These are phyloP conservation scores for Drosophila tropicalis DNA, from an alignment of 1,140 invertebrate genomes.

Conservation along the genomic window DNA sequence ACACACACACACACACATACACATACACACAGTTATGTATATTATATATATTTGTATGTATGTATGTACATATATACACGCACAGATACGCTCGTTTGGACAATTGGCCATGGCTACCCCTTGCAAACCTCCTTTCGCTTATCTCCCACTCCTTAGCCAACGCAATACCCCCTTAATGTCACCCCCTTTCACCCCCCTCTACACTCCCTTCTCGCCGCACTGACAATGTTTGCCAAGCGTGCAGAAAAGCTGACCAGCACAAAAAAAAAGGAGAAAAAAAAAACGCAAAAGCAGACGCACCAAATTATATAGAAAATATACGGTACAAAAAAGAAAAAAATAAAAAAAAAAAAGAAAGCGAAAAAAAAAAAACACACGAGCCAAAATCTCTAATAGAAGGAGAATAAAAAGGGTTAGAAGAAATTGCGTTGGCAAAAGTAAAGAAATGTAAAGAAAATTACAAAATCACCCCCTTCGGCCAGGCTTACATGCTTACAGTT, in stretches of 20 bases:
- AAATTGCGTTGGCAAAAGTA: slow-evolving; percentile 67
- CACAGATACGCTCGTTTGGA: slow-evolving; percentile 60
- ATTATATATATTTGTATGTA: not conserved
- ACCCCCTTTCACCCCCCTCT: not conserved
- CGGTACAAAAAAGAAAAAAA: slow-evolving; percentile 35
- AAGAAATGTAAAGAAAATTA: slow-evolving; percentile 82
- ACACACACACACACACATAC: slow-evolving; percentile 11
- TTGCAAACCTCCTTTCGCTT: slow-evolving; percentile 28
- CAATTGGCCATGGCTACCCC: slow-evolving; percentile 68
- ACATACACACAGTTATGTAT: slow-evolving; percentile 18
- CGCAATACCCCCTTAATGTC: not conserved
- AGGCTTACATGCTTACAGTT: slow-evolving; percentile 81
- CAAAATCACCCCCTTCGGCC: slow-evolving; percentile 78
- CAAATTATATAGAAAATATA: slow-evolving; percentile 75
- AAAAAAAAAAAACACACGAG: slow-evolving; percentile 51
- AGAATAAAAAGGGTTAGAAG: slow-evolving; percentile 60
- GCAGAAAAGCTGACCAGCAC: slow-evolving; percentile 80
- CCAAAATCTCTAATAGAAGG: slow-evolving; percentile 53
- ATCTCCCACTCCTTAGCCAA: not conserved
- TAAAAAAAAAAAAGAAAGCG: slow-evolving; percentile 45
- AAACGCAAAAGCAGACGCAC: slow-evolving; percentile 52
- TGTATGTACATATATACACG: slow-evolving; percentile 14
- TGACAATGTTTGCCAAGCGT: slow-evolving; percentile 68
- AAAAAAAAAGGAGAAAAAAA: slow-evolving; percentile 46
- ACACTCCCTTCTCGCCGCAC: slow-evolving; percentile 1